Conservation (phyloP, 2,888 invertebrate genomes). For the Lycaena phlaeas region DNA sequence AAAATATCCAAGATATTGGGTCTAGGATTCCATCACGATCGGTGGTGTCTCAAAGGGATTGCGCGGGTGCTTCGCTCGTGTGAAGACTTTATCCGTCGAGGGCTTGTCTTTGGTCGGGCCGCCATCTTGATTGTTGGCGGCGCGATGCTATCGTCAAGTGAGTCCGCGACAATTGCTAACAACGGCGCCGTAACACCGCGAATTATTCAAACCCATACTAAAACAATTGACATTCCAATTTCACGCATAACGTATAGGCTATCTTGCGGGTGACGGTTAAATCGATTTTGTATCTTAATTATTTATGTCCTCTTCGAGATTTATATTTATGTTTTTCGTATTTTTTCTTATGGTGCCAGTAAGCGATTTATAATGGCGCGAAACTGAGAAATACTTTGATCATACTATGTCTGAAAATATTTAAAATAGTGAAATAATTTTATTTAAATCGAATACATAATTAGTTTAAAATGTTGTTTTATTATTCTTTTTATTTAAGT, state of each 20-base stretch:
- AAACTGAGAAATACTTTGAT: too few species aligned
- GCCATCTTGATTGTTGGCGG: conserved; percentile 63
- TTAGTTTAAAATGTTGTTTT: too few species aligned
- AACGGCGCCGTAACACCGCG: conserved; percentile 50
- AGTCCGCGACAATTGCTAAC: conserved; percentile 66
- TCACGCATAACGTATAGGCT: conserved; percentile 15
- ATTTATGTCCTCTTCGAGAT: neutral
- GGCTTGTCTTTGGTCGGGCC: conserved; percentile 60
- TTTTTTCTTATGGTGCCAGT: conserved; percentile 1
- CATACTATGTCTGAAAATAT: too few species aligned
- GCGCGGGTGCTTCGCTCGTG: conserved; percentile 39
- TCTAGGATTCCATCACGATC: conserved; percentile 61
- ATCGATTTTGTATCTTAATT: conserved; percentile 1
- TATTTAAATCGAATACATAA: too few species aligned
- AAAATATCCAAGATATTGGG: conserved; percentile 17
- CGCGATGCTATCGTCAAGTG: conserved; percentile 57
- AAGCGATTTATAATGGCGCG: too few species aligned
- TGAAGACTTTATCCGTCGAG: conserved; percentile 65
- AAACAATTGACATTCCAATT: conserved; percentile 30
- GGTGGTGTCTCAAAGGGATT: conserved; percentile 48
- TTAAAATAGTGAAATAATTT: too few species aligned
- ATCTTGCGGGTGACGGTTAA: neutral
- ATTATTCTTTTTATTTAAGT: too few species aligned
- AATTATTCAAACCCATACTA: conserved; percentile 49
- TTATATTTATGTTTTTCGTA: too few species aligned